These are phyloP conservation scores for Halcyon senegalensis DNA, from an alignment of 2,113 vertebrate genomes.

Conservation along the genomic window DNA sequence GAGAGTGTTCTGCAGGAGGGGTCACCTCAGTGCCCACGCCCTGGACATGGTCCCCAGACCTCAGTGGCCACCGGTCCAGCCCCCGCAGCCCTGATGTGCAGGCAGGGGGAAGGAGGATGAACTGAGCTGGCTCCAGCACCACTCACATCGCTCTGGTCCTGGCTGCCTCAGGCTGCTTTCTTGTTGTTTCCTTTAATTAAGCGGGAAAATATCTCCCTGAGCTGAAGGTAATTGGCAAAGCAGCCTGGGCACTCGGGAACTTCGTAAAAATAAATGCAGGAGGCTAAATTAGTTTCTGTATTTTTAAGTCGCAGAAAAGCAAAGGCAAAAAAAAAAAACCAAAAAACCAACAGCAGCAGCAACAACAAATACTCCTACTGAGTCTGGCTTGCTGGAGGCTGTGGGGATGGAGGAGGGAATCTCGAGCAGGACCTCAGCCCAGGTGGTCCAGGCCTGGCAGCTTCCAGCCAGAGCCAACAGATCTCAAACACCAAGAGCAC, in stretches of 20 bases:
- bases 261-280: not conserved
- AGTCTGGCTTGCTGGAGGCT: not conserved
- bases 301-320: not conserved
- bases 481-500: not conserved
- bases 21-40: rapidly evolving
- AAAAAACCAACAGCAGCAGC: not conserved
- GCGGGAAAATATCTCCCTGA: not conserved
- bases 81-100: not conserved
- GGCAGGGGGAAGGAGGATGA: not conserved
- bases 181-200: not conserved
- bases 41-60: not conserved
- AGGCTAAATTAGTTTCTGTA: not conserved
- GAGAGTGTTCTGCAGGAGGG: rapidly evolving
- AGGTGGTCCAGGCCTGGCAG: not conserved
- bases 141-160: rapidly evolving
- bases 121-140: not conserved
- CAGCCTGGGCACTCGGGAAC: not conserved
- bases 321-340: not conserved
- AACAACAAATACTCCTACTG: not conserved
- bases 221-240: not conserved
- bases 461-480: not conserved
- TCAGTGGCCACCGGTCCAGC: rapidly evolving
- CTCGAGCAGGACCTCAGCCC: not conserved
- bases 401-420: not conserved
- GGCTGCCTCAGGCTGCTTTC: not conserved